Base-by-base conservation (phyloP, 2,888 invertebrate genomes). In the Lomographa bimaculata region DNA sequence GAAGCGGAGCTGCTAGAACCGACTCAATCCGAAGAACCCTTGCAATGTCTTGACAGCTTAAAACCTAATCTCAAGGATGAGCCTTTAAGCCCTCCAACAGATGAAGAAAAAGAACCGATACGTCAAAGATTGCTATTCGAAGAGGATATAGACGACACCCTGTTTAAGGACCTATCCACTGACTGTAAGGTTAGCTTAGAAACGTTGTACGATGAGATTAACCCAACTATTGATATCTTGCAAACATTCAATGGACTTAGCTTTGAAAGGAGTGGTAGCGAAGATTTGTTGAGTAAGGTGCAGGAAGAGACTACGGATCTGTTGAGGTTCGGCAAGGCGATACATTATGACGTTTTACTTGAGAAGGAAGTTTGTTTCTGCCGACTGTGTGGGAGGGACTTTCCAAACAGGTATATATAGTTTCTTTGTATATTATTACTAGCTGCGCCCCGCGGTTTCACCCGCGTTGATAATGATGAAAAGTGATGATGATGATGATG, bases 361-460 rank as follows among this genome's bases (percentile, higher is more conserved):
- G 52, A 32, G 2, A 54, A 63, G 0, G 62, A 64, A 0, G 16
- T 57, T 0, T 66, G 47, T 49, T 25, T 43, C 0, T 79, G 79
- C 26, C 62, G 34, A 7, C 58, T 39, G 1, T 79, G 79, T 24
- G 21, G 21, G 0, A 39, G 46, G 2, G 35, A 38, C 0, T 79
- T 72, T 30, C 56, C 58, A 8, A 65, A 57, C 12, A 65, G 75
- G 79, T 77, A 7, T 64, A n/a, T n/a, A n/a, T 4, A 14, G 67
- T 55, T 9, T 2, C 6, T n/a, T 24, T 24, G n/a, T n/a, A n/a
- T 6, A 12, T 24, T 7, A 4, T n/a, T 25, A 8, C 1, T 7
- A 16, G n/a, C n/a, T n/a, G n/a, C n/a, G n/a, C n/a, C n/a, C n/a
- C n/a, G n/a, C n/a, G n/a, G n/a, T n/a, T n/a, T n/a, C n/a, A n/a